phyloP scores from a whole-genome alignment of 1,140 invertebrate genomes.

The Calycopis cecrops region DNA sequence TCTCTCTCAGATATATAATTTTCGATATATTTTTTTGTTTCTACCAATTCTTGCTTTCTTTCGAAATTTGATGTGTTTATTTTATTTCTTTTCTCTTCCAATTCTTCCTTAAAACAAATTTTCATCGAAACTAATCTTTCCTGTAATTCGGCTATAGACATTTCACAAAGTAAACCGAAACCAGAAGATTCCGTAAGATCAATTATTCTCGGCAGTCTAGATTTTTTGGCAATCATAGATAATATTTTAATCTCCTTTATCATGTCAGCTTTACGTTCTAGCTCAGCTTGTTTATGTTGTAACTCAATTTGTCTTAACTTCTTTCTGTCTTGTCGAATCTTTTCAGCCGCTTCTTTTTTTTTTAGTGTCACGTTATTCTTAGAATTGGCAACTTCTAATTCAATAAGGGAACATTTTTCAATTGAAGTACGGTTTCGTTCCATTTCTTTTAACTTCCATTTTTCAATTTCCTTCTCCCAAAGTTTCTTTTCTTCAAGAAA shows the following conservation, averaged over 20 bases:
- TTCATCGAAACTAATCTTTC: slow-evolving; percentile 68
- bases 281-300: slow-evolving; percentile 66
- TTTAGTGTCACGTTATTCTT: slow-evolving; percentile 55
- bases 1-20: slow-evolving; percentile 44
- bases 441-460: slow-evolving; percentile 64
- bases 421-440: slow-evolving; percentile 62
- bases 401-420: slow-evolving; percentile 65
- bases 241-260: slow-evolving; percentile 76
- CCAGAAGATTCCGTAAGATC: slow-evolving; percentile 75
- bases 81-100: slow-evolving; percentile 59
- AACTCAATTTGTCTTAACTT: slow-evolving; percentile 49
- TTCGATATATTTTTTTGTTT: slow-evolving; percentile 46
- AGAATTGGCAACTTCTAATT: slow-evolving; percentile 64
- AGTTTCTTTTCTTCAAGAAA: slow-evolving; percentile 67
- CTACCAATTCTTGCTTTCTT: slow-evolving; percentile 43
- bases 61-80: slow-evolving; percentile 47
- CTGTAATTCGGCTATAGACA: slow-evolving; percentile 76
- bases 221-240: slow-evolving; percentile 56
- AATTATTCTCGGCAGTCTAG: slow-evolving; percentile 66
- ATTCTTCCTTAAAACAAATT: slow-evolving; percentile 67
- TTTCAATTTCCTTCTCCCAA: slow-evolving; percentile 67
- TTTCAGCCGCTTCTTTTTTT: slow-evolving; percentile 62
- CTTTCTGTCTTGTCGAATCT: slow-evolving; percentile 65
- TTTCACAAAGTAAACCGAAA: slow-evolving; percentile 75
- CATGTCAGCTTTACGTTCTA: slow-evolving; percentile 66